A percentile compares a stretch with the other conserved stretches of the same genome.
phyloP scores from a whole-genome alignment of 1,140 invertebrate genomes.

The Holotrichia oblita region DNA sequence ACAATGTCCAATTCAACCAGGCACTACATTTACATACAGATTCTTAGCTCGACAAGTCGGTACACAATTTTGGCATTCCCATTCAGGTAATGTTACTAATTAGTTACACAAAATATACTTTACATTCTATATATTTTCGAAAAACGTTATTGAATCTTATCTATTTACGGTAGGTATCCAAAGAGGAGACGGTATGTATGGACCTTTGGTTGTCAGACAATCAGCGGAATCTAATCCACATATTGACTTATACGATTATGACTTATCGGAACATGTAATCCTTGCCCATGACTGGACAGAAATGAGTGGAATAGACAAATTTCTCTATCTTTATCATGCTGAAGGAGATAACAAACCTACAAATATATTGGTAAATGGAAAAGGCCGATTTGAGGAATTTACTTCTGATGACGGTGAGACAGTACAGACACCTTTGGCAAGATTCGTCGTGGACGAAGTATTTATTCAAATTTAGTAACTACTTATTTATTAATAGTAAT shows the following conservation, averaged over 20 bases:
- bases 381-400: constrained; percentile 69
- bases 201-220: constrained; percentile 75
- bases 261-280: constrained; percentile 76
- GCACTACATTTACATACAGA: constrained; percentile 83
- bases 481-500: constrained; percentile 49
- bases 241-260: constrained; percentile 71
- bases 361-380: constrained; percentile 81
- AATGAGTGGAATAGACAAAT: constrained; percentile 72
- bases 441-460: constrained; percentile 57
- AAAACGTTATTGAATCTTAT: too few species aligned
- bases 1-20: constrained; percentile 88
- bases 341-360: constrained; percentile 81
- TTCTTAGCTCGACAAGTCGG: constrained; percentile 78
- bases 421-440: constrained; percentile 50
- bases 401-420: constrained; percentile 49
- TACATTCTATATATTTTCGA: not conserved
- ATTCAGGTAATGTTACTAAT: constrained; percentile 66
- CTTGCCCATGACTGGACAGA: constrained; percentile 84
- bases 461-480: not conserved
- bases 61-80: constrained; percentile 94
- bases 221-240: constrained; percentile 68
- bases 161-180: constrained; percentile 76
- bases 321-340: constrained; percentile 80
- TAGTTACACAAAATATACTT: not conserved
- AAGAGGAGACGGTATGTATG: constrained; percentile 82